Conservation (phyloP, 2,888 invertebrate species). For the Caenorhabditis panamensis region DNA sequence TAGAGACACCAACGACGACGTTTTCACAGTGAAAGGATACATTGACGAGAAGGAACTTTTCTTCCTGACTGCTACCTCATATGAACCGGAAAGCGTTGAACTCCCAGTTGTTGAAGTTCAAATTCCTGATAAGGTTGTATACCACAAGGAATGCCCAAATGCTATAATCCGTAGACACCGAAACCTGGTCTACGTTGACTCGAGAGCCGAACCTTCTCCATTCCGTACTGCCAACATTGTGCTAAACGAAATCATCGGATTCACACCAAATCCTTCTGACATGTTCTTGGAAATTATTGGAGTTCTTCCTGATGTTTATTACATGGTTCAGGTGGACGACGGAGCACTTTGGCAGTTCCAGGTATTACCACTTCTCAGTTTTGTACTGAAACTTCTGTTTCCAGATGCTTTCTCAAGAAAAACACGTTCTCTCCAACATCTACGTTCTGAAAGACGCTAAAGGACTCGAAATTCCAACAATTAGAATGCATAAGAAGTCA, state of each 20-base stretch:
- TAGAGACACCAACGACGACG: slow-evolving; percentile 30
- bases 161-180: slow-evolving; percentile 49
- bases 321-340: slow-evolving; percentile 61
- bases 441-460: slow-evolving; percentile 57
- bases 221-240: slow-evolving; percentile 60
- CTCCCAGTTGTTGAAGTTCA: slow-evolving; percentile 44
- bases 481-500: slow-evolving; percentile 61
- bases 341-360: slow-evolving; percentile 63
- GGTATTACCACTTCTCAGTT: slow-evolving; percentile 10
- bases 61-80: slow-evolving; percentile 24
- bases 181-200: slow-evolving; percentile 53
- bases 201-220: slow-evolving; percentile 50
- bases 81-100: slow-evolving; percentile 39
- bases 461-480: slow-evolving; percentile 51
- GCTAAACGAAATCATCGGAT: slow-evolving; percentile 56
- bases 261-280: slow-evolving; percentile 54
- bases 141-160: slow-evolving; percentile 50
- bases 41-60: slow-evolving; percentile 54
- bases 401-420: slow-evolving; percentile 49
- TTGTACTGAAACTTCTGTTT: not conserved
- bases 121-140: slow-evolving; percentile 45
- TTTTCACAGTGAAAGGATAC: slow-evolving; percentile 29
- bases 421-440: slow-evolving; percentile 44
- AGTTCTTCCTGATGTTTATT: slow-evolving; percentile 34
- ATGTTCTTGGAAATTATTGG: slow-evolving; percentile 58